Conservation (phyloP, 2,888 invertebrate genomes). For the Siphonodentalium dalli region DNA sequence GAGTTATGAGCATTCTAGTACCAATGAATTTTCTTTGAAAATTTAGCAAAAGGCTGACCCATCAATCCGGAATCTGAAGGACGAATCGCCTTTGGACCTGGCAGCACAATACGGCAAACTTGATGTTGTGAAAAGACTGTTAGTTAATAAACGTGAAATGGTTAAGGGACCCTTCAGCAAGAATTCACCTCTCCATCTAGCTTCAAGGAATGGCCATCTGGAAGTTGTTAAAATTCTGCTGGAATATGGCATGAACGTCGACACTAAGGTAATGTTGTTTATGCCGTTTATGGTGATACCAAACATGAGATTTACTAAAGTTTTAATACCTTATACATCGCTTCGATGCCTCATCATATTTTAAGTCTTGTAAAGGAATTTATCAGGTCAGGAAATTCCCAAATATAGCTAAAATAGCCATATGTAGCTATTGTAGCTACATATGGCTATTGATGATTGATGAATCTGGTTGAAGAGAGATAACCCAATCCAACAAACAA, state of each 20-base stretch:
- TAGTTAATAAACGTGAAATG: conserved; percentile 83
- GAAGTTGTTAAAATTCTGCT: conserved; percentile 81
- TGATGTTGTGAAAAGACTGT: conserved; percentile 86
- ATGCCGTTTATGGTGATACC: no score
- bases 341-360: no score
- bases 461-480: no score
- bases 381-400: no score
- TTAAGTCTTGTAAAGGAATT: no score
- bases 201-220: conserved; percentile 82
- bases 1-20: not conserved
- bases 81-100: conserved; percentile 91
- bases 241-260: conserved; percentile 85
- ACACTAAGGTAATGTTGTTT: conserved; percentile 67
- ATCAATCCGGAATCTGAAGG: conserved; percentile 82
- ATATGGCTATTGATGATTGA: no score
- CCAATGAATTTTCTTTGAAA: not conserved
- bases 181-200: conserved; percentile 89
- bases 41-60: conserved; percentile 83
- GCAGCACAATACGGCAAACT: conserved; percentile 78
- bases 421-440: no score
- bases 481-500: no score
- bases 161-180: conserved; percentile 72
- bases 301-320: no score
- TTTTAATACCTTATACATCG: no score
- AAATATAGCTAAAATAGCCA: no score